Conservation (phyloP, 2,888 invertebrate genomes). For the Yponomeuta malinellus region DNA sequence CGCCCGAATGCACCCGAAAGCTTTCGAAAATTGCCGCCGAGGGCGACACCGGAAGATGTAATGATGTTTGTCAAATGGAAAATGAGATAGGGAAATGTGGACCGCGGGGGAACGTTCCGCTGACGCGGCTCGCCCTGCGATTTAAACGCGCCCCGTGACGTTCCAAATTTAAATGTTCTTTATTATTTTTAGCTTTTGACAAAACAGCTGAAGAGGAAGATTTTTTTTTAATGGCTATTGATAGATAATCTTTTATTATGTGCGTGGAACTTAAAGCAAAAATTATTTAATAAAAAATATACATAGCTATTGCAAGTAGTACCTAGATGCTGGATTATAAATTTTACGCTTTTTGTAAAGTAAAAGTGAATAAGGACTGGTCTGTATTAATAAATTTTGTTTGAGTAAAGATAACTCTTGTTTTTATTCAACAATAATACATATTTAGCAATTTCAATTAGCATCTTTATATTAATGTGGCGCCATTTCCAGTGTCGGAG, state of each 20-base stretch:
- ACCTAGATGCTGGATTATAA: too few relatives aligned
- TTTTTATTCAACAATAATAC: not conserved
- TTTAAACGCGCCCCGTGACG: conserved; percentile 23
- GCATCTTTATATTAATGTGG: conserved; percentile 33
- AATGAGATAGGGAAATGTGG: conserved; percentile 75
- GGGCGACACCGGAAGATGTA: conserved; percentile 67
- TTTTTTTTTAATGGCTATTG: conserved; percentile 7
- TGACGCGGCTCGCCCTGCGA: conserved; percentile 36
- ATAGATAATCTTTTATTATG: too few relatives aligned
- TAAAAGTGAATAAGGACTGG: too few relatives aligned
- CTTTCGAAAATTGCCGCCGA: conserved; percentile 53
- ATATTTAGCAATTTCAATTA: conserved; percentile 5
- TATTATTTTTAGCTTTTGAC: not conserved
- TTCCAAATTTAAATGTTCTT: conserved; percentile 21
- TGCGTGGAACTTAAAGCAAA: too few relatives aligned
- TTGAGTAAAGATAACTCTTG: not conserved
- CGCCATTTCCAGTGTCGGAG: conserved; percentile 47
- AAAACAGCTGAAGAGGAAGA: not conserved
- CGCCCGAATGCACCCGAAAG: conserved; percentile 51
- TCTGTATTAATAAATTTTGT: not conserved
- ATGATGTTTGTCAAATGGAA: conserved; percentile 76
- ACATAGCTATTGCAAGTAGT: too few relatives aligned
- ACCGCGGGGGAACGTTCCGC: conserved; percentile 58
- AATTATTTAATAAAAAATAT: too few relatives aligned
- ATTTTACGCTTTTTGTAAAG: too few relatives aligned